A percentile compares a stretch with the other conserved stretches of the same genome.
Conservation (phyloP, 1,140 invertebrate genomes). For the Sinella curviseta region DNA sequence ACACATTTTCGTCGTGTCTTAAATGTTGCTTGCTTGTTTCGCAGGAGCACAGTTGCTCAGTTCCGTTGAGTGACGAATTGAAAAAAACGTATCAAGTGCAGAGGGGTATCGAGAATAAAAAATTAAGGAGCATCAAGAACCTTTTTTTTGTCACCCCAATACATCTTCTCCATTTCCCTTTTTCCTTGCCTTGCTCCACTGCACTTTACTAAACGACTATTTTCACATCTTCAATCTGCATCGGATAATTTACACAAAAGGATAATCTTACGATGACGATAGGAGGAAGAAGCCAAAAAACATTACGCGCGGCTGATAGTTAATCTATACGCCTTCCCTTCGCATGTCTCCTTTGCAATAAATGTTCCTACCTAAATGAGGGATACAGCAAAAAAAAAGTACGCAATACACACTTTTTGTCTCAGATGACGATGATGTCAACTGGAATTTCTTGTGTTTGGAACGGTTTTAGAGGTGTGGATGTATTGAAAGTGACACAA, state of each 20-base stretch:
- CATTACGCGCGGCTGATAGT: no score
- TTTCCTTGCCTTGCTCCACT: background rate
- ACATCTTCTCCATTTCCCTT: background rate
- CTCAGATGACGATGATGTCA: background rate
- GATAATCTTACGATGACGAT: background rate
- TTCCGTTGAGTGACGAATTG: background rate
- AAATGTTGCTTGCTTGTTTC: no score
- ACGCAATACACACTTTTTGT: no score
- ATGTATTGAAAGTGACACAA: background rate
- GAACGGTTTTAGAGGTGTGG: background rate
- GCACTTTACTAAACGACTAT: background rate
- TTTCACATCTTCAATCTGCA: background rate
- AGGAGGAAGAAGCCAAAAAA: background rate
- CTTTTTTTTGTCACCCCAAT: slow-evolving; percentile 2
- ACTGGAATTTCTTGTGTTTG: no score
- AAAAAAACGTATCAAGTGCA: background rate
- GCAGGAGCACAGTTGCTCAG: background rate
- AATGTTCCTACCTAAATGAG: no score
- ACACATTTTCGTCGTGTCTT: no score
- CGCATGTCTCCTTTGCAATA: no score
- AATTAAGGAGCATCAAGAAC: background rate
- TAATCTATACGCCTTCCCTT: no score
- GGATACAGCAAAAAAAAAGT: no score
- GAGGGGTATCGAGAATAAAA: background rate
- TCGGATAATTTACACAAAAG: slow-evolving; percentile 1